Base-by-base conservation (phyloP, 2,888 invertebrate species). In the Drosophila aldrichi region DNA sequence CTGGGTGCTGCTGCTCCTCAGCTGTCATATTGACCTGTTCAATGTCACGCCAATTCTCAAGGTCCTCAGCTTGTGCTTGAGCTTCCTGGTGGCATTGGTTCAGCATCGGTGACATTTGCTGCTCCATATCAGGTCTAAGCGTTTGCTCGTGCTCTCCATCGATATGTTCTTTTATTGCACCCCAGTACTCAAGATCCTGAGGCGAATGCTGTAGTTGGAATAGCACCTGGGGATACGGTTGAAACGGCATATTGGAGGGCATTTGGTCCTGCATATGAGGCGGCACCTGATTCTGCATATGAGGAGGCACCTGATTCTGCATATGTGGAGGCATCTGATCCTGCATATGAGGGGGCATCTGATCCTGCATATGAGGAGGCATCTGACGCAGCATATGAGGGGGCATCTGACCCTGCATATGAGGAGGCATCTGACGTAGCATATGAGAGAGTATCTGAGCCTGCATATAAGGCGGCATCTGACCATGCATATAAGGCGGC, bases 161-260 rank as follows among this genome's bases (percentile, higher is more conserved):
- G 32, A 10, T 32, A 10, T 32, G 10, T 10, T 61, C 22, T 2
- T 49, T 34, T 9, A 18, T 16, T 16, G 25, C 32, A 2, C 18
- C 40, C 16, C 18, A 36, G n/a, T 8, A 59, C 12, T 60, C 56
- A 4, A n/a, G 25, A 3, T 1, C 14, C 8, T 20, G 43, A 4
- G 55, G 55, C 8, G 46, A 1, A 14, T 57, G 44, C 36, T 57
- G 44, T n/a, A 58, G 1, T 1, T 56, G 55, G 55, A 32, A 9
- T 18, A 43, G 41, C 41, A 55, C 14, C 8, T 55, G 55, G 0
- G 40, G 55, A 14, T 14, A 18, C 3, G 41, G 8, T 0, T 18
- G 54, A 3, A 14, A n/a, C 1, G 25, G 38, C 12, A 54, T 25
- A 6, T 54, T 38, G 2, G 7, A 6, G 0, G 54, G 38, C 38